Evolutionary conservation across 2,797 vertebrate species (phyloP), one percentile per base, ranked within the genome.

Genomic region (Macropodus opercularis): DNA sequence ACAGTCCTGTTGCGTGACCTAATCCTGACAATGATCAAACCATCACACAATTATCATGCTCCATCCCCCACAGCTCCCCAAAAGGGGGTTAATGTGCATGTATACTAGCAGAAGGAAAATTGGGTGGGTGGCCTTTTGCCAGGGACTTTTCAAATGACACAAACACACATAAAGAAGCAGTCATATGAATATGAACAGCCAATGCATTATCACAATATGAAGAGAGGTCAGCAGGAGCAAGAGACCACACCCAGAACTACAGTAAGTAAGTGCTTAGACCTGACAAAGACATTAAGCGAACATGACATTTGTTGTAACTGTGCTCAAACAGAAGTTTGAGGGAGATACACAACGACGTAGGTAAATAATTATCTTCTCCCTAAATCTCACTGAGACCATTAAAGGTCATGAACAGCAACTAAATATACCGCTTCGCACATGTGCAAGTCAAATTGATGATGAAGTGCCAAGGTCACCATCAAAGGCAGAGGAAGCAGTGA

Each of bases 21-120:
- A 81, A 85, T 83, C 80, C 78, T 39, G 75, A 91, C 87, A 93
- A 90, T 86, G 72, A 81, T 78, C 83, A 69, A 84, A 84, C 64
- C 73, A 86, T 85, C 84, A 80, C 77, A 85, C 84, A 86, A 90
- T 91, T 80, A 92, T 62, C 61, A 24, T 22, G 17, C 49, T 77
- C 71, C 51, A 12, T 2, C 27, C 47, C 12, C 15, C 21, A n/a
- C 11, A 29, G 10, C n/a, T n/a, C n/a, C n/a, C n/a, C n/a, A n/a
- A n/a, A n/a, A n/a, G n/a, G n/a, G n/a, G n/a, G n/a, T n/a, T n/a
- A n/a, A n/a, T n/a, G n/a, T n/a, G n/a, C n/a, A n/a, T 17, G 26
- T 32, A 35, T 54, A 43, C 17, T 47, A 35, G 48, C 26, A 47
- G 42, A 36, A 46, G 51, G 52, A 38, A 63, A 65, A 73, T 52